These are phyloP conservation scores for Dermochelys coriacea DNA, from an alignment of 2,797 vertebrate genomes.

Conservation along the genomic window DNA sequence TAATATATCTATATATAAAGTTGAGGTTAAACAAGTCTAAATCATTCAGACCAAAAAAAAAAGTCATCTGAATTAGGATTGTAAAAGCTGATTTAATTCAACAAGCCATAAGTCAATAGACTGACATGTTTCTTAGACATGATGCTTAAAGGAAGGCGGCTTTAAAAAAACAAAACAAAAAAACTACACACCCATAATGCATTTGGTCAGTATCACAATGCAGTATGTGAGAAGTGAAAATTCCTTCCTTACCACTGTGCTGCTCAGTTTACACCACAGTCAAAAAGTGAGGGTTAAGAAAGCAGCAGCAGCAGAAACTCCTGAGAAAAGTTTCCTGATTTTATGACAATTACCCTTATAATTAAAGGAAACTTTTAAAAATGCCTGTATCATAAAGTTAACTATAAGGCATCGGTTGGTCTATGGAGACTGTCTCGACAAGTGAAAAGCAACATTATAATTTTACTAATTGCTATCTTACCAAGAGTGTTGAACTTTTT, in stretches of 20 bases:
- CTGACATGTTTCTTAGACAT: background rate
- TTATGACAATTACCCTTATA: background rate
- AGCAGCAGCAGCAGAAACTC: fast-evolving
- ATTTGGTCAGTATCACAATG: background rate
- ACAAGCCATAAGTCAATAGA: background rate
- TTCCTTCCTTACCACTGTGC: background rate
- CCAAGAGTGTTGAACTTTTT: background rate
- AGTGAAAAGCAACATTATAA: background rate
- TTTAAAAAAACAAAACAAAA: background rate
- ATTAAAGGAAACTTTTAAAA: background rate
- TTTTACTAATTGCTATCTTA: background rate
- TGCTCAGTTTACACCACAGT: background rate
- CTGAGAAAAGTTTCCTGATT: background rate
- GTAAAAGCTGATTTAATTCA: background rate
- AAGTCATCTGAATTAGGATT: background rate
- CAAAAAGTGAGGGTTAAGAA: background rate
- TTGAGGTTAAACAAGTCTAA: background rate
- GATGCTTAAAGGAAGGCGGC: background rate
- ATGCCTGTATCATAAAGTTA: background rate
- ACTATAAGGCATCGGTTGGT: background rate
- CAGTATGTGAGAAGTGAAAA: background rate
- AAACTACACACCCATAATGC: background rate
- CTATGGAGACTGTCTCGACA: background rate
- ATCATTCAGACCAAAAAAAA: no score
- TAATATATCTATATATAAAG: background rate